Conservation (phyloP, 1,140 invertebrate species). For the Littorina saxatilis region DNA sequence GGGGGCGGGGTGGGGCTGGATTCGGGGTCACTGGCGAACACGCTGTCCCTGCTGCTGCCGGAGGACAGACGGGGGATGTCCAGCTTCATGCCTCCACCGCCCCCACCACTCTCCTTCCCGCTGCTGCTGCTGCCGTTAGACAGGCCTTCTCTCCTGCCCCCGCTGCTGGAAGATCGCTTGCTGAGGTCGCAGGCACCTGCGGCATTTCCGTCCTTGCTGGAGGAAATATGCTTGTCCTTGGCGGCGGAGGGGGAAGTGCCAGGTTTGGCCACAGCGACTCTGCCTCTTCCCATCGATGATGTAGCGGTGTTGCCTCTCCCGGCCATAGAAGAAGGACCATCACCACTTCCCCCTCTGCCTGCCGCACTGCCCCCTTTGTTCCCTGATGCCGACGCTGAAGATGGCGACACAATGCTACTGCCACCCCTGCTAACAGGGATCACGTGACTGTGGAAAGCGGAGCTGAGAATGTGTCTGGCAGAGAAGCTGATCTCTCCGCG, state of each 20-base stretch:
- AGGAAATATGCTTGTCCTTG: no score
- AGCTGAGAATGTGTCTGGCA: slow-evolving; percentile 28
- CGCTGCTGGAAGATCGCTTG: background rate
- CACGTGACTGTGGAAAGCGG: slow-evolving; percentile 2
- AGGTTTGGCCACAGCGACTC: background rate
- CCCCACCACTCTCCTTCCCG: slow-evolving; percentile 12
- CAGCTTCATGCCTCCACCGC: slow-evolving; percentile 22
- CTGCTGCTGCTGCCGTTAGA: background rate
- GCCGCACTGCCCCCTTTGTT: no score
- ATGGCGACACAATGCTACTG: no score
- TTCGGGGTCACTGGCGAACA: slow-evolving; percentile 33
- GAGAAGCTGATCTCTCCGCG: slow-evolving; percentile 22
- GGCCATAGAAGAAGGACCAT: no score
- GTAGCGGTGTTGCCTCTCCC: no score
- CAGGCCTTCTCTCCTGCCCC: background rate
- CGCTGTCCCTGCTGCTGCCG: slow-evolving; percentile 38
- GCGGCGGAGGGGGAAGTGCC: no score
- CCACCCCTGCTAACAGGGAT: background rate
- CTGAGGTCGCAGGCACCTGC: background rate
- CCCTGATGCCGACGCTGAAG: background rate
- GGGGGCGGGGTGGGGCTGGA: slow-evolving; percentile 27
- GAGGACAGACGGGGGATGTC: slow-evolving; percentile 35
- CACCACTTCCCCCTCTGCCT: no score
- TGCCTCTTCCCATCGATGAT: no score
- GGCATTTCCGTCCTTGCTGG: no score